Base-by-base conservation (phyloP, 2,888 invertebrate genomes). In the Caenorhabditis virilis region DNA sequence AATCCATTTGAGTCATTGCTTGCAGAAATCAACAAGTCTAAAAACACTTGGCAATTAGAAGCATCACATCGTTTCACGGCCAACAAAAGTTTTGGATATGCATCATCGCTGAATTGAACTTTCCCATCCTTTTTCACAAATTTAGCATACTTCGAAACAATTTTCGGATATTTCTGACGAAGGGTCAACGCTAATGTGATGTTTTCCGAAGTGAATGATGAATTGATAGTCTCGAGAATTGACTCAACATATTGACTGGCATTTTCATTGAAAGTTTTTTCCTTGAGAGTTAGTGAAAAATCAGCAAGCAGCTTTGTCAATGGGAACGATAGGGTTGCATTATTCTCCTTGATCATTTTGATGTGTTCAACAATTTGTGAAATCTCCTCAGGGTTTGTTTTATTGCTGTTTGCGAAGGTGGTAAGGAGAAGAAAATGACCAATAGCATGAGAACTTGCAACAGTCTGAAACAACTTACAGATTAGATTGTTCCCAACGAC, bases 341-440 rank as follows among this genome's bases (percentile, higher is more conserved):
- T 57, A 6, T 51, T 42, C 13, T 62, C 56, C 13, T 51, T 43
- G 13, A 75, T 53, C 2, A 47, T 50, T 36, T 71, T 54, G 26
- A 60, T 49, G 22, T 59, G 64, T 27, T 71, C 64, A 11, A 66
- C 43, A 16, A 75, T 63, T 7, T 46, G 39, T 2, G 39, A 2
- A 2, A 52, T 38, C 16, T 68, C 62, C 38, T 63, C 36, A 18
- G 47, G 45, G n/a, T 54, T 48, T n/a, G 48, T 45, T 23, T 59
- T 55, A 26, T 36, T 39, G 4, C 49, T 22, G 22, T 65, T 51
- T 2, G 30, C 25, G 33, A 64, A 47, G 2, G 60, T 48, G 1
- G 60, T 48, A 15, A 63, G 52, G 13, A 72, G 47, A 18, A 72
- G 49, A 59, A 57, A 69, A 23, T 74, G 72, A 13, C 68, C 74